phyloP scores from a whole-genome alignment of 37 sponge, comb jelly and placozoan genomes.

The Hormiphora californensis region DNA sequence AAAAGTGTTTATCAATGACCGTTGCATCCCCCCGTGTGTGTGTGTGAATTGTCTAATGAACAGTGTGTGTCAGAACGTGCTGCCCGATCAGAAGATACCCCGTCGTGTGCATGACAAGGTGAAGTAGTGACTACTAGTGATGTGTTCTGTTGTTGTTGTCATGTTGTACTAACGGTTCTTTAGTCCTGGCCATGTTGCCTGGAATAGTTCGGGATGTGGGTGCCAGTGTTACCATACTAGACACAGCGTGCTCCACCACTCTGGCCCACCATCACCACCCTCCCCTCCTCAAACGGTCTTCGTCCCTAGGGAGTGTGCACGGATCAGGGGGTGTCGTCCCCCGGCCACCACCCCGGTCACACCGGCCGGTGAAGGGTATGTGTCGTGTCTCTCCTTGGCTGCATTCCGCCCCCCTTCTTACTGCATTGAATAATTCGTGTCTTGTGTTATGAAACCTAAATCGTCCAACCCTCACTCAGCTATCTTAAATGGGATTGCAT shows the following conservation, averaged over 20 bases:
- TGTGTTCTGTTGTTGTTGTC: not conserved
- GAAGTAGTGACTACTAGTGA: not conserved
- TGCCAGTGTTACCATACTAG: slow-evolving; percentile 32
- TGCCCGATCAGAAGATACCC: too few relatives aligned
- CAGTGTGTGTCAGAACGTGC: not conserved
- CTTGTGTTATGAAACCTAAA: too few relatives aligned
- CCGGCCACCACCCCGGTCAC: slow-evolving; percentile 40
- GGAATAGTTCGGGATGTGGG: slow-evolving; percentile 46
- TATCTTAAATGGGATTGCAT: too few relatives aligned
- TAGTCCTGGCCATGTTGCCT: slow-evolving; percentile 51
- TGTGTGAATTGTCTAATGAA: not conserved
- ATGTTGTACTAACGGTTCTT: not conserved
- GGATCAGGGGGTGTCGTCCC: too few relatives aligned
- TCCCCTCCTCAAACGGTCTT: not conserved
- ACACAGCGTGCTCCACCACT: too few relatives aligned
- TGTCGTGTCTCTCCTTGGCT: not conserved
- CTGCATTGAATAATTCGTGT: too few relatives aligned
- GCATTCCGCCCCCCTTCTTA: too few relatives aligned
- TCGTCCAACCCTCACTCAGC: too few relatives aligned
- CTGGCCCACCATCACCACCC: slow-evolving; percentile 20
- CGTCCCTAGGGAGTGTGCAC: too few relatives aligned
- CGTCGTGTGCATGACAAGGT: too few relatives aligned
- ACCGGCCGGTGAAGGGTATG: slow-evolving; percentile 54
- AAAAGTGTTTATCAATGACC: not conserved
- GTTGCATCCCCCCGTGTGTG: not conserved